Conservation (phyloP, 1,140 invertebrate genomes). For the Drosophila baimaii region DNA sequence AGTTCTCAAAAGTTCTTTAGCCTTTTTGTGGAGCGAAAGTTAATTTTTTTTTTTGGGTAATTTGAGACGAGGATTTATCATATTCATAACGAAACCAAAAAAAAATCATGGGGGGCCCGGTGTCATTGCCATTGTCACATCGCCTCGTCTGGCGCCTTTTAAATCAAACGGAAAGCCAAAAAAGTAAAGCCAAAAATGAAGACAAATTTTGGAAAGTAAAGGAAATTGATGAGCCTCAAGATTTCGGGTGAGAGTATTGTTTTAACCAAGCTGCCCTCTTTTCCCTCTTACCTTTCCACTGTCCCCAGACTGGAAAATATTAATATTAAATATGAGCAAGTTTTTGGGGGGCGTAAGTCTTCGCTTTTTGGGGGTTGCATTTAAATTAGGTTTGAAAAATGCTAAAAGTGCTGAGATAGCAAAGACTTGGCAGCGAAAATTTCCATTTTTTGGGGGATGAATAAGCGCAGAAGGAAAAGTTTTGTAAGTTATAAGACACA, state of each 20-base stretch:
- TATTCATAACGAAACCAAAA: conserved; percentile 14
- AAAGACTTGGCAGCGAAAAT: conserved; percentile 9
- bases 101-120: conserved; percentile 33
- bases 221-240: conserved; percentile 48
- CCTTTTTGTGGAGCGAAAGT: conserved; percentile 59
- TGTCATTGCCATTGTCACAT: conserved; percentile 67
- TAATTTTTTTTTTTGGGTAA: conserved; percentile 34
- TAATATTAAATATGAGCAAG: conserved; percentile 36
- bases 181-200: conserved; percentile 35
- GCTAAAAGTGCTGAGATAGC: conserved; percentile 28
- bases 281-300: conserved; percentile 8
- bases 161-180: conserved; percentile 57
- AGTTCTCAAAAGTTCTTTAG: conserved; percentile 21
- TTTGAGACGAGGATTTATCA: conserved; percentile 67
- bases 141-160: conserved; percentile 57
- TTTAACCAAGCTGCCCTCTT: conserved; percentile 11
- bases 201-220: conserved; percentile 22
- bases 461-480: conserved; percentile 8
- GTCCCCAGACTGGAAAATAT: conserved; percentile 15
- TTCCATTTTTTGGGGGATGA: conserved; percentile 32
- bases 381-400: conserved; percentile 26
- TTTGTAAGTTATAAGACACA: conserved; percentile 4
- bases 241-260: conserved; percentile 20
- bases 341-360: conserved; percentile 5
- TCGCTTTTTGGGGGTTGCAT: conserved; percentile 30